Conservation (phyloP, 2,797 vertebrate genomes). For the Jordanella pulchra region DNA sequence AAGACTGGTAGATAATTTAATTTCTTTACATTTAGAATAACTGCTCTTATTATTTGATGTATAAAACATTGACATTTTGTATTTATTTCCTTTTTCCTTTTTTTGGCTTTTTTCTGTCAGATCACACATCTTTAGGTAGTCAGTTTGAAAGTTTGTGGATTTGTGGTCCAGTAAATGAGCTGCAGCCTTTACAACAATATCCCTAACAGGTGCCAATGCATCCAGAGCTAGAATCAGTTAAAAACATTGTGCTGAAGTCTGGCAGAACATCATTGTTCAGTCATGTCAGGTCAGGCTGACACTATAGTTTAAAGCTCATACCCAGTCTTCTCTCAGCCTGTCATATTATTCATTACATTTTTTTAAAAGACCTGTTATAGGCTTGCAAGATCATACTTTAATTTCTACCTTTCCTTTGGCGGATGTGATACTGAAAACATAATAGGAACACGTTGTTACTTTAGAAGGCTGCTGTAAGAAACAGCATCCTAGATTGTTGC, state of each 20-base stretch:
- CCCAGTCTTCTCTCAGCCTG: conserved; percentile 1
- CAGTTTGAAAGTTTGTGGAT: background rate
- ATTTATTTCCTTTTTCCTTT: background rate
- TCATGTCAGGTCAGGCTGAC: conserved; percentile 9
- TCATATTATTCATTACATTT: background rate
- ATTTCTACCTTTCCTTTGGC: background rate
- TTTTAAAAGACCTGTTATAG: background rate
- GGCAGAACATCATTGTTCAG: conserved; percentile 19
- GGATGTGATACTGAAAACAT: background rate
- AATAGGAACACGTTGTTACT: too few relatives aligned
- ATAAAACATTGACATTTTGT: background rate
- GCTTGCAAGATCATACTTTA: background rate
- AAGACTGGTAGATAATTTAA: background rate
- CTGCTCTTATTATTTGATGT: background rate
- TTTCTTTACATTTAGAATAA: background rate
- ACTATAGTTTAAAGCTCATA: background rate
- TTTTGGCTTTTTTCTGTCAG: background rate
- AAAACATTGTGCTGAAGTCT: background rate
- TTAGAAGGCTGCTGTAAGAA: too few relatives aligned
- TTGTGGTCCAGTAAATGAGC: background rate
- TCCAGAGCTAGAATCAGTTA: background rate
- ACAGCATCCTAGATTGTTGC: too few relatives aligned
- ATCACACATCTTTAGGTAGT: background rate
- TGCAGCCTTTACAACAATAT: background rate
- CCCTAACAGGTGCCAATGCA: background rate